Conservation (phyloP, 2,797 vertebrate genomes). For the Chaetophractus vellerosus region DNA sequence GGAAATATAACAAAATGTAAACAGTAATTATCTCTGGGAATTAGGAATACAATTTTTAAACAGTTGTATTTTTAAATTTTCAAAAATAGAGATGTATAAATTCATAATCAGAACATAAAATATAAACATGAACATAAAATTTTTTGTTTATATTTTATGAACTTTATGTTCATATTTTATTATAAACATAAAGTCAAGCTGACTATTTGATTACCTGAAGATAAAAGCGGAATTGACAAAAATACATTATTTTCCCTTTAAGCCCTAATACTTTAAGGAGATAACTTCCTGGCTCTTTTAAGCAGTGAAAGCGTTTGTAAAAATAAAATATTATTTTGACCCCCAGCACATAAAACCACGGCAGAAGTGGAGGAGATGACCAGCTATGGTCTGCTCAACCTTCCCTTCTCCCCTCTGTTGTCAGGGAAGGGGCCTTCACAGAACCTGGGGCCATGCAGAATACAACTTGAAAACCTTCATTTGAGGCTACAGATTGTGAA, state of each 20-base stretch:
- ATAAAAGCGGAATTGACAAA: constrained; percentile 21
- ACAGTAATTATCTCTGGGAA: constrained; percentile 38
- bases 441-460: background rate
- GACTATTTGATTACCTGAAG: constrained; percentile 19
- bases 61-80: constrained; percentile 49
- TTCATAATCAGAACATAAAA: constrained; percentile 44
- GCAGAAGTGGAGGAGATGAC: background rate
- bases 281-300: constrained; percentile 4
- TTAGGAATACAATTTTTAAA: background rate
- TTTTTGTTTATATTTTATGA: too few relatives aligned
- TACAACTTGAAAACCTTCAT: background rate
- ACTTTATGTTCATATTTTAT: too few relatives aligned
- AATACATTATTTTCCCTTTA: background rate
- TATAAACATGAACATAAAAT: constrained; percentile 47
- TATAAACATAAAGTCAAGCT: background rate
- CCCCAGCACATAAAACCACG: background rate
- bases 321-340: background rate
- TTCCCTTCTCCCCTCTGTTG: background rate
- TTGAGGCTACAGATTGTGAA: background rate
- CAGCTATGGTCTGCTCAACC: background rate
- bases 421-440: background rate
- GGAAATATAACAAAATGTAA: constrained; percentile 3
- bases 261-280: background rate
- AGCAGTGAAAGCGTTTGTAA: background rate
- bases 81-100: background rate